Percentiles rank a stretch among this genome's conserved stretches.
These are phyloP conservation scores for Drosophila meridiana DNA, from an alignment of 2,888 invertebrate species.

Conservation along the genomic window DNA sequence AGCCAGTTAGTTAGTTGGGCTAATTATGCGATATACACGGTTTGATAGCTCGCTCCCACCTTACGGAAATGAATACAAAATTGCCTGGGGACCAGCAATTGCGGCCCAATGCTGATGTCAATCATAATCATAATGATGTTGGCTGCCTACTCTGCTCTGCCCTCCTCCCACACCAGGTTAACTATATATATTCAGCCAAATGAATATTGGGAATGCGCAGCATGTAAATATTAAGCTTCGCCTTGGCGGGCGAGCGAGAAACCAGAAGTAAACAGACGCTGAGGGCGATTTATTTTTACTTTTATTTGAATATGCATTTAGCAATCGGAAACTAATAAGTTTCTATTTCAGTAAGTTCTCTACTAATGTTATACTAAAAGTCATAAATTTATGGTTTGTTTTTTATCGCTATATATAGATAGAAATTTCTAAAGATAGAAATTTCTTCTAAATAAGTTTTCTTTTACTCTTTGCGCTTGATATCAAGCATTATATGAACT, in stretches of 20 bases:
- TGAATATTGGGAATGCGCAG: constrained; percentile 21
- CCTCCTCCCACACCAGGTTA: background rate
- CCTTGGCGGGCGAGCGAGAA: background rate
- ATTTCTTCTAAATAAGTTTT: background rate
- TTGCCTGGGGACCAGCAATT: constrained; percentile 64
- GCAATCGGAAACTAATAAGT: background rate
- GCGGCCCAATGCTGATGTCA: constrained; percentile 51
- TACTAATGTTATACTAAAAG: background rate
- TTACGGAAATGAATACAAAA: constrained; percentile 68
- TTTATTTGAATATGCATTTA: background rate
- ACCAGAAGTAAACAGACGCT: background rate
- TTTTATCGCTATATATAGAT: too few relatives aligned
- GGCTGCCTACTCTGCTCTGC: constrained; percentile 1
- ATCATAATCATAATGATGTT: constrained; percentile 53
- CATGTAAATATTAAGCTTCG: background rate
- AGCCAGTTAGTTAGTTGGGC: constrained; percentile 73
- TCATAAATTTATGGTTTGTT: too few relatives aligned
- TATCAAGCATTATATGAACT: background rate
- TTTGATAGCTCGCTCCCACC: constrained; percentile 52
- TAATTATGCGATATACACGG: constrained; percentile 71
- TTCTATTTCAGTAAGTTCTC: background rate
- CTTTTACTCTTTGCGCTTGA: too few relatives aligned
- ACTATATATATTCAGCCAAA: constrained; percentile 5
- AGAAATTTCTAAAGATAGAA: too few relatives aligned
- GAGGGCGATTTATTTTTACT: background rate